These are phyloP conservation scores for Anthoptus insignis DNA, from an alignment of 2,888 invertebrate species.

Conservation along the genomic window DNA sequence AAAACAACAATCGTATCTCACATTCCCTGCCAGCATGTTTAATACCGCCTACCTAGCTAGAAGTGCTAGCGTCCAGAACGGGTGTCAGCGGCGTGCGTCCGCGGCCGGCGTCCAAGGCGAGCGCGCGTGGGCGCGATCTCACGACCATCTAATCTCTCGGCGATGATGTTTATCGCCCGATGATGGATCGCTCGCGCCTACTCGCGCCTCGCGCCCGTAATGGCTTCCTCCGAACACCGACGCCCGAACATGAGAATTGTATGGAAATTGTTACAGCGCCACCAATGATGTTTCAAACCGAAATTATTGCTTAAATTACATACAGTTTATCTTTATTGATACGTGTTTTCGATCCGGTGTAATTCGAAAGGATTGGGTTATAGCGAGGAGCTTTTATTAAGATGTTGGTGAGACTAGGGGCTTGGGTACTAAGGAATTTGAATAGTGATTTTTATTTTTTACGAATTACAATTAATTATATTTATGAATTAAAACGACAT, in stretches of 20 bases:
- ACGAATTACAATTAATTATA: no score
- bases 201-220: constrained; percentile 39
- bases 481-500: no score
- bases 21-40: no score
- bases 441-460: no score
- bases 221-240: constrained; percentile 47
- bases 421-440: no score
- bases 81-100: constrained; percentile 44
- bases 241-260: constrained; percentile 30
- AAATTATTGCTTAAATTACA: constrained; percentile 15
- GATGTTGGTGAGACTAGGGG: no score
- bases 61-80: no score
- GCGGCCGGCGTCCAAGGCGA: constrained; percentile 41
- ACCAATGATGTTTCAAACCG: constrained; percentile 13
- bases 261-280: constrained; percentile 39
- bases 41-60: no score
- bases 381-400: no score
- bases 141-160: constrained; percentile 54
- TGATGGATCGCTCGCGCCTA: constrained; percentile 64
- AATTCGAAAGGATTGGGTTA: no score
- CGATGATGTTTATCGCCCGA: constrained; percentile 69
- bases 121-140: constrained; percentile 54
- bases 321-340: neutral
- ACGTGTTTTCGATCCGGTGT: no score
- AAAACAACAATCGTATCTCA: no score